Percentiles rank a stretch among this genome's conserved stretches.
Evolutionary conservation across 2,888 invertebrate genomes (phyloP).

Genomic region (Dinocampus coccinellae): DNA sequence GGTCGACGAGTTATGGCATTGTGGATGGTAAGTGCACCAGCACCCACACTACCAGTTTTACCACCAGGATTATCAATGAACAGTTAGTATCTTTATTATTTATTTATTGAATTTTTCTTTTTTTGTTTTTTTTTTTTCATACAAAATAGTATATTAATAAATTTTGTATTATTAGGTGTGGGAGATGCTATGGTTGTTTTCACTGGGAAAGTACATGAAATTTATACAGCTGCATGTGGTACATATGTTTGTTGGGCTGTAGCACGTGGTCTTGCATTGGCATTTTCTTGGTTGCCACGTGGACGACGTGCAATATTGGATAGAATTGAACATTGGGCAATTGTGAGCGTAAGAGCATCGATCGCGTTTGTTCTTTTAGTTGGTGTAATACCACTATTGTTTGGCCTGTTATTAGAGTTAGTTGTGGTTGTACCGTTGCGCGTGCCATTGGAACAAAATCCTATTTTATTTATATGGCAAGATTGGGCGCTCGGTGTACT

Average conservation of each 20-base stretch:
- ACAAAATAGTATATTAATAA: too few species aligned
- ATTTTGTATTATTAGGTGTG: too few species aligned
- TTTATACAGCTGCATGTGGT: constrained; percentile 95
- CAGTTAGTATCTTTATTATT: constrained; percentile 48
- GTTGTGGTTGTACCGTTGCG: constrained; percentile 92
- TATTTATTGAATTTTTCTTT: not conserved
- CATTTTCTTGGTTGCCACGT: constrained; percentile 90
- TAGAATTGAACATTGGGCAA: constrained; percentile 80
- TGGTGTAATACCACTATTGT: constrained; percentile 91
- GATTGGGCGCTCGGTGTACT: constrained; percentile 98
- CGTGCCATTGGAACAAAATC: constrained; percentile 92
- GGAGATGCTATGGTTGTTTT: constrained; percentile 59
- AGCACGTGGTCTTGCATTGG: constrained; percentile 85
- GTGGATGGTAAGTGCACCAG: constrained; percentile 79
- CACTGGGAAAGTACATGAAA: constrained; percentile 86
- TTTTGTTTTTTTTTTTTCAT: constrained; percentile 18
- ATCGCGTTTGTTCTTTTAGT: constrained; percentile 84
- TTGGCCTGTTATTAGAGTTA: constrained; percentile 92
- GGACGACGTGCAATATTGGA: constrained; percentile 84
- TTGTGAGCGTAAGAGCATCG: constrained; percentile 80
- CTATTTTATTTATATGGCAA: constrained; percentile 90
- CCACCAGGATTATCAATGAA: constrained; percentile 56
- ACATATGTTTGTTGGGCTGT: constrained; percentile 95
- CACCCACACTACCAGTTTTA: constrained; percentile 64
- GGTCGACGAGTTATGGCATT: constrained; percentile 90